These are phyloP conservation scores for Trilocha varians DNA, from an alignment of 2,888 invertebrate species.

Conservation along the genomic window DNA sequence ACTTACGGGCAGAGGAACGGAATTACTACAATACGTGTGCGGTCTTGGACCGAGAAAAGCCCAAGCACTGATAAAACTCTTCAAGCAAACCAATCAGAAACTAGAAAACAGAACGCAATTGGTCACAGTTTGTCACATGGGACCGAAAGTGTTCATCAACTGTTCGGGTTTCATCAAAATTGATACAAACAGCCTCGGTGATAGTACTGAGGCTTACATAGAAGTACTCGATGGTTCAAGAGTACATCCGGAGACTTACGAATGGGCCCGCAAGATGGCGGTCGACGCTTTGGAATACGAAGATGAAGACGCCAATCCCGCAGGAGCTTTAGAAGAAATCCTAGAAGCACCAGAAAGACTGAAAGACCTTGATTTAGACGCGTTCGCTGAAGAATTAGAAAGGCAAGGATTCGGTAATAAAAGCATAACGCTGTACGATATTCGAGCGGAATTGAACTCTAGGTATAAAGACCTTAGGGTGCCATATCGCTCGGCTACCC, in stretches of 20 bases:
- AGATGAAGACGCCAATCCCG: constrained; percentile 96
- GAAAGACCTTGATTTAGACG: constrained; percentile 97
- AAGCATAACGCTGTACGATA: constrained; percentile 96
- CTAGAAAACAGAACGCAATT: constrained; percentile 95
- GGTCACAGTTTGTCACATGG: constrained; percentile 96
- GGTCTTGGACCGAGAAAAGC: constrained; percentile 97
- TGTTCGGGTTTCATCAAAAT: constrained; percentile 99
- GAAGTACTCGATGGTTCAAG: constrained; percentile 97
- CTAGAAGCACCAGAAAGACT: constrained; percentile 94
- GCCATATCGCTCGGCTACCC: constrained; percentile 82
- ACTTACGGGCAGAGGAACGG: constrained; percentile 88
- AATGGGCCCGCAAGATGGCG: constrained; percentile 99
- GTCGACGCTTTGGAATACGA: constrained; percentile 99
- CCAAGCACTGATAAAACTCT: constrained; percentile 85
- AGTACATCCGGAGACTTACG: constrained; percentile 99
- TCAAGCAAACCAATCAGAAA: constrained; percentile 93
- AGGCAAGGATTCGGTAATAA: constrained; percentile 92
- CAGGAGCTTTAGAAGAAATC: constrained; percentile 97
- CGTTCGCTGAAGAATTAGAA: constrained; percentile 97
- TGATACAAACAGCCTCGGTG: constrained; percentile 95
- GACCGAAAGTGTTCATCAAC: constrained; percentile 98
- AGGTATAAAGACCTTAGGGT: constrained; percentile 92
- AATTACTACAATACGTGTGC: constrained; percentile 96
- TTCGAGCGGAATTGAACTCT: constrained; percentile 94
- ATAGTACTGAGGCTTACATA: constrained; percentile 95